Evolutionary conservation across 2,888 invertebrate species (phyloP), one percentile per base, ranked within the genome.

Genomic region (Mayetiola destructor): DNA sequence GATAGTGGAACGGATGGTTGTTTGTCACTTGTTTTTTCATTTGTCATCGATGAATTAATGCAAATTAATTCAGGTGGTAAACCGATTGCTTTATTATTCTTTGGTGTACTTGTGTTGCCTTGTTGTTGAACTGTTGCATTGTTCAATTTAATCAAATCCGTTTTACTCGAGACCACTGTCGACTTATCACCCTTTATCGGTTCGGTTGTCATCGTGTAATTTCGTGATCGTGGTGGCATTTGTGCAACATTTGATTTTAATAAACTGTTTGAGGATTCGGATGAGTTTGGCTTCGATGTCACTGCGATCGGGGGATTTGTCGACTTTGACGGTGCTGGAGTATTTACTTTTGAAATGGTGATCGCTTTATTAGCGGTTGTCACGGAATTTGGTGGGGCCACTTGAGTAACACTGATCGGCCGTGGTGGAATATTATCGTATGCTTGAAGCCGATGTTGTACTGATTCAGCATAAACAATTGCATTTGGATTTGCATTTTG

Each of bases 401-500:
- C 29, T 56, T 60, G 16, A 18, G 14, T 29, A 18, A 53, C 20
- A 16, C 30, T 29, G 4, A 53, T 20, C 42, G 60, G 36, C 3
- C 30, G 30, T 18, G 29, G 20, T 10, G 18, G 18, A 9, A 53
- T 67, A 61, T 82, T 82, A 62, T 89, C 88, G 66, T 84, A 89
- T 0, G 88, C 85, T 54, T 81, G 77, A 9, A 89, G 72, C 48
- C 90, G 76, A 66, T 84, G 88, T 61, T 85, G 85, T 2, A 88
- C 85, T 0, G 87, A 86, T 58, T 85, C 85, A 57, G 86, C 82
- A 65, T 90, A 90, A 58, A 81, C 85, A 0, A 79, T 77, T 0
- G 89, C 87, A 63, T 83, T 82, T 1, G 83, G 79, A 14, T 82
- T 79, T 0, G 89, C 88, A 60, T 79, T 81, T 3, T 83, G 80